Conservation (phyloP, 2,797 vertebrate genomes). For the Monodelphis domestica region DNA sequence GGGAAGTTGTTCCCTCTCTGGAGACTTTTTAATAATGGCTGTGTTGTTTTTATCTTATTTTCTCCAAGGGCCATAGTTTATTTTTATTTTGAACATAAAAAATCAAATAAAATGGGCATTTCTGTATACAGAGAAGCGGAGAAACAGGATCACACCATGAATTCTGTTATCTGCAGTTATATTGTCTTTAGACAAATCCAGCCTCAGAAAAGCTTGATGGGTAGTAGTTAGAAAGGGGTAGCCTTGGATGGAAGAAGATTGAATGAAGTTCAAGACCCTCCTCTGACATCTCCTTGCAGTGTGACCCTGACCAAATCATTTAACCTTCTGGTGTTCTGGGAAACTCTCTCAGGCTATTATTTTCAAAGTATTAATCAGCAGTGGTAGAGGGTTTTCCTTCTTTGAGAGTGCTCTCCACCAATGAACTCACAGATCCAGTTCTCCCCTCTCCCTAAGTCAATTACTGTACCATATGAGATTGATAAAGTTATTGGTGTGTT, state of each 20-base stretch:
- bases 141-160: not conserved
- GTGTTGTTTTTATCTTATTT: constrained; percentile 14
- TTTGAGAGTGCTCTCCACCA: not conserved
- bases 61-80: not conserved
- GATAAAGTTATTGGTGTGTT: not conserved
- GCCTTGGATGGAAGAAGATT: not conserved
- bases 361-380: not conserved
- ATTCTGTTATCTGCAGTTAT: not conserved
- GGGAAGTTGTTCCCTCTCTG: not conserved
- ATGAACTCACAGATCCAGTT: not conserved
- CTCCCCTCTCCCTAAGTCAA: not conserved
- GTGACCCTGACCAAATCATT: not conserved
- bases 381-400: not conserved
- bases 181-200: not conserved
- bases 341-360: not conserved
- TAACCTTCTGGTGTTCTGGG: not conserved
- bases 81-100: not conserved
- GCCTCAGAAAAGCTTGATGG: not conserved
- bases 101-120: constrained; percentile 28
- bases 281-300: not conserved
- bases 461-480: not conserved
- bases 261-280: not conserved
- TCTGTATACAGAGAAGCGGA: constrained; percentile 4
- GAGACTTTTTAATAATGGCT: not conserved
- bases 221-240: not conserved